phyloP scores from a whole-genome alignment of 30 jellyfish, hydroid and myxozoan species.

The Pelagia noctiluca region DNA sequence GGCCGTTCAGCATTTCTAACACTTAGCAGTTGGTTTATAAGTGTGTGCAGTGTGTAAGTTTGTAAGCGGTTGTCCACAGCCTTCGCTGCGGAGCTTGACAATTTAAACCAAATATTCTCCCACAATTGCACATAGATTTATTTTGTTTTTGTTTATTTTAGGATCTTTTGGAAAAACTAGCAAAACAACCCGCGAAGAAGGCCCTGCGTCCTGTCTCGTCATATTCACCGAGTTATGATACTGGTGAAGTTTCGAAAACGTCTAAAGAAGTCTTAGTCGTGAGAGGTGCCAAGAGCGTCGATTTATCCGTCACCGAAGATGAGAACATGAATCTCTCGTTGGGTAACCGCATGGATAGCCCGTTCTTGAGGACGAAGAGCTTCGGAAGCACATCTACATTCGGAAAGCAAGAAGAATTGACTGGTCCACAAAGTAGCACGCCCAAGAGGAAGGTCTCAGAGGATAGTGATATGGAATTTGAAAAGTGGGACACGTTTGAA shows the following conservation, averaged over 20 bases:
- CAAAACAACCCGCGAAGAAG: constrained; percentile 19
- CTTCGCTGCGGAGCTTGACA: no score
- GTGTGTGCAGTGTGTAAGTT: no score
- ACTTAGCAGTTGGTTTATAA: no score
- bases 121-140: no score
- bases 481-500: constrained; percentile 71
- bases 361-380: constrained; percentile 22
- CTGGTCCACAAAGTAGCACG: background rate
- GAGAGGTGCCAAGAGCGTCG: constrained; percentile 52
- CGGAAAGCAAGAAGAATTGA: constrained; percentile 10
- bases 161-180: constrained; percentile 22
- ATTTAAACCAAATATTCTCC: no score
- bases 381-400: constrained; percentile 62
- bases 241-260: constrained; percentile 4
- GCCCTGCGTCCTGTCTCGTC: background rate
- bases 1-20: no score
- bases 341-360: background rate
- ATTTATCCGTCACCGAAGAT: constrained; percentile 15
- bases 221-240: background rate
- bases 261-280: constrained; percentile 37
- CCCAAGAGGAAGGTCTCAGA: constrained; percentile 15
- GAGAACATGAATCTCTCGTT: constrained; percentile 21
- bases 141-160: no score
- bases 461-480: constrained; percentile 14
- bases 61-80: no score